These are phyloP conservation scores for Cheilosia scutellata DNA, from an alignment of 2,888 invertebrate genomes.

Conservation along the genomic window DNA sequence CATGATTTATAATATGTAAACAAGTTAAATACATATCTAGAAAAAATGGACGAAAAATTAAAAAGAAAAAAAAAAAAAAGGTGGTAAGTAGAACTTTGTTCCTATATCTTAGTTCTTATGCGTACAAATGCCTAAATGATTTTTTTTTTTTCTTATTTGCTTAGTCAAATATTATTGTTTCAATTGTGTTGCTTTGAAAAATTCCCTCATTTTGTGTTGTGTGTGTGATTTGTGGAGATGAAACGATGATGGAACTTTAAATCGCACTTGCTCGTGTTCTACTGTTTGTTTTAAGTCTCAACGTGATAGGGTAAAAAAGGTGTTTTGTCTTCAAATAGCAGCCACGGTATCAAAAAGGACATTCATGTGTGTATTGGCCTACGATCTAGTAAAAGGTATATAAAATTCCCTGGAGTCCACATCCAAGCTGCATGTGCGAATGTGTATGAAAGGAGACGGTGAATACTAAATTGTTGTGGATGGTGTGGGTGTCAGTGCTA, in stretches of 20 bases:
- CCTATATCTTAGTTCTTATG: constrained; percentile 33
- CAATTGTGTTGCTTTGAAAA: neutral
- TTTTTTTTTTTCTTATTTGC: constrained; percentile 8
- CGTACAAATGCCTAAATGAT: constrained; percentile 15
- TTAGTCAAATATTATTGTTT: constrained; percentile 48
- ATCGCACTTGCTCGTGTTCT: neutral
- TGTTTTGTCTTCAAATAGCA: constrained; percentile 39
- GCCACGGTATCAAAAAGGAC: constrained; percentile 66
- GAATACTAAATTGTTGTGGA: constrained; percentile 57
- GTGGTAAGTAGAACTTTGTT: constrained; percentile 68
- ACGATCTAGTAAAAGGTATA: constrained; percentile 49
- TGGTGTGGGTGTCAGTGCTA: constrained; percentile 22
- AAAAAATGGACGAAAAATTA: constrained; percentile 23
- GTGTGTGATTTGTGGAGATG: constrained; percentile 4
- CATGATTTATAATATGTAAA: constrained; percentile 1
- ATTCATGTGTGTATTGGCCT: constrained; percentile 31
- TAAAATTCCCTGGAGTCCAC: constrained; percentile 34
- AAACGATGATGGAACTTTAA: neutral
- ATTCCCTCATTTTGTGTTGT: constrained; percentile 40
- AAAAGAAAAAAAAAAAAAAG: constrained; percentile 42
- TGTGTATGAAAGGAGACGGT: constrained; percentile 20
- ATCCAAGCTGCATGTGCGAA: constrained; percentile 8
- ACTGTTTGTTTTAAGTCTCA: constrained; percentile 20
- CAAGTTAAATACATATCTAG: constrained; percentile 10
- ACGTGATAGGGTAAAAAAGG: constrained; percentile 36